Evolutionary conservation across 1,140 invertebrate species (phyloP).

Genomic region (Camponotus vicinus): DNA sequence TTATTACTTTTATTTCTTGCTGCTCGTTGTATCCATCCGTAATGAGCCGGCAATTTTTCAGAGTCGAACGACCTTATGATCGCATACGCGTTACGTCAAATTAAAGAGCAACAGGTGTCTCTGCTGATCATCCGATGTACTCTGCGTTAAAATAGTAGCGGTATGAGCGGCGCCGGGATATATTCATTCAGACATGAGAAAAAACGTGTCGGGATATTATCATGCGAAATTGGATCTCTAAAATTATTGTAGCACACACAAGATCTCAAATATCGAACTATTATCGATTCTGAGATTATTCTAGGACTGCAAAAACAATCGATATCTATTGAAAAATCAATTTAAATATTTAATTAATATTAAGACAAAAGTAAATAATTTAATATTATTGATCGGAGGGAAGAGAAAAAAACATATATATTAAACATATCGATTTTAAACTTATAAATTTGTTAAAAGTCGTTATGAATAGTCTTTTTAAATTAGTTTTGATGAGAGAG

Average conservation of each 20-base stretch:
- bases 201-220: constrained; percentile 42
- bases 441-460: neutral
- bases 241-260: neutral
- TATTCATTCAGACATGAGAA: constrained; percentile 34
- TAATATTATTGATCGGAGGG: neutral
- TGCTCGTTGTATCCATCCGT: constrained; percentile 50
- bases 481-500: neutral
- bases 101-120: constrained; percentile 83
- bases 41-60: constrained; percentile 76
- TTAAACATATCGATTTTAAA: neutral
- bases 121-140: constrained; percentile 78
- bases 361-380: neutral
- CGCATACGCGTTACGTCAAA: constrained; percentile 79
- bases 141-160: constrained; percentile 73
- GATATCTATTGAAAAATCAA: neutral
- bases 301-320: neutral
- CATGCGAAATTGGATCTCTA: constrained; percentile 29
- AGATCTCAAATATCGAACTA: constrained; percentile 37
- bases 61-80: constrained; percentile 74
- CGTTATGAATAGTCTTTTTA: neutral
- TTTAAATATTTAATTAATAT: neutral
- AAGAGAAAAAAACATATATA: too few species aligned
- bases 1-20: constrained; percentile 59
- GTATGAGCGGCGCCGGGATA: constrained; percentile 65
- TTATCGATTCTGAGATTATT: constrained; percentile 22